A percentile compares a stretch with the other conserved stretches of the same genome.
Conservation (phyloP, 2,888 invertebrate genomes). For the Pammene aurita region DNA sequence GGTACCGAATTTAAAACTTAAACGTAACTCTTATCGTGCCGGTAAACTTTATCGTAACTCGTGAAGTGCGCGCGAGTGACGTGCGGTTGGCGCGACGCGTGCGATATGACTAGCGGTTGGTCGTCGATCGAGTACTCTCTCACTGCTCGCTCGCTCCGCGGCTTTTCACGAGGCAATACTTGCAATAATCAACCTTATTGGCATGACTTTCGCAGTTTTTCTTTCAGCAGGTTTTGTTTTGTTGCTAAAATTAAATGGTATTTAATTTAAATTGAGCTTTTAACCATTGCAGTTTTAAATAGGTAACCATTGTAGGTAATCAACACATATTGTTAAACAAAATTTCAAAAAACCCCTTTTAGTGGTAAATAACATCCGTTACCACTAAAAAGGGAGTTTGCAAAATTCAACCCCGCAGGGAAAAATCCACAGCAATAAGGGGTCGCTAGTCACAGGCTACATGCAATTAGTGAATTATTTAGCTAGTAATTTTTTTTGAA, state of each 20-base stretch:
- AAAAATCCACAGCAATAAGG: too few species aligned
- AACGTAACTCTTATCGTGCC: not conserved
- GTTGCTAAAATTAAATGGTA: not conserved
- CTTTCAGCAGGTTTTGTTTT: not conserved
- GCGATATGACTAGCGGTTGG: slow-evolving; percentile 34
- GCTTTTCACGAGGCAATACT: not conserved
- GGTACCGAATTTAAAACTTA: slow-evolving; percentile 40
- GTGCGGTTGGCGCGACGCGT: slow-evolving; percentile 21
- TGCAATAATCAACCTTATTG: slow-evolving; percentile 20
- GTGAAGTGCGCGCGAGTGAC: slow-evolving; percentile 14
- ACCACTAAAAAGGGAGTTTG: too few species aligned
- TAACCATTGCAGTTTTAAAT: not conserved
- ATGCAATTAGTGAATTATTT: too few species aligned
- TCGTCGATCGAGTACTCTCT: not conserved
- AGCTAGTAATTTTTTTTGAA: too few species aligned
- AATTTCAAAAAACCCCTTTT: too few species aligned
- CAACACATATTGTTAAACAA: too few species aligned
- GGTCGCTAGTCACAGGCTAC: too few species aligned
- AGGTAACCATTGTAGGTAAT: too few species aligned
- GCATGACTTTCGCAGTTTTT: slow-evolving; percentile 11
- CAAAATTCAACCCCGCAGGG: too few species aligned
- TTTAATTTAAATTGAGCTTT: not conserved
- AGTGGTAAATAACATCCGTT: too few species aligned
- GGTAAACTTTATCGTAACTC: slow-evolving; percentile 12
- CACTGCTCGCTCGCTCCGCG: not conserved